Evolutionary conservation across 1,140 invertebrate species (phyloP).

Genomic region (Drosophila pachea): DNA sequence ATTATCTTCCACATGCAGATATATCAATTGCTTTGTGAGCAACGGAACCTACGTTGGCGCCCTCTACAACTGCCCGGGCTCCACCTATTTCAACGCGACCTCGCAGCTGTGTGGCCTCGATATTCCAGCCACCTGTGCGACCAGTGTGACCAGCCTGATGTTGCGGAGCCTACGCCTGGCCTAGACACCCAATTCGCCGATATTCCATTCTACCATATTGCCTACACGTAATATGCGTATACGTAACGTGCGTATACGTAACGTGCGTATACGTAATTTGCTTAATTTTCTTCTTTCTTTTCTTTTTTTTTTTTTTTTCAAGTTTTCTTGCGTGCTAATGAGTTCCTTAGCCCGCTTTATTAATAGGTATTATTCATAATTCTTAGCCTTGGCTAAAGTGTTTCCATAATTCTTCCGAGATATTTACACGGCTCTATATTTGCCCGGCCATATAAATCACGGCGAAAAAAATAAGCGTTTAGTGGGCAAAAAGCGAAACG

Average conservation of each 20-base stretch:
- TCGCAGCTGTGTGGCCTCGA: conserved; percentile 11
- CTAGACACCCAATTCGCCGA: neutral
- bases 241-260: no score
- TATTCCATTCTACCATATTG: no score
- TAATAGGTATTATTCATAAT: conserved; percentile 60
- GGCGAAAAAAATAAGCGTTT: conserved; percentile 42
- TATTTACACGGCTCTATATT: conserved; percentile 22
- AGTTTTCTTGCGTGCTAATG: neutral
- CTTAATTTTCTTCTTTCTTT: neutral
- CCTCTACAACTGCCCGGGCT: conserved; percentile 44
- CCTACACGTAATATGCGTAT: no score
- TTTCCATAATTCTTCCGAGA: conserved; percentile 57
- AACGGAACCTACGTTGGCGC: conserved; percentile 13
- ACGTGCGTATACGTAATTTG: neutral
- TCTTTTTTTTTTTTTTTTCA: neutral
- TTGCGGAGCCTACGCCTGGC: conserved; percentile 9
- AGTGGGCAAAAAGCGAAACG: conserved; percentile 37
- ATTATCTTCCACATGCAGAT: conserved; percentile 13
- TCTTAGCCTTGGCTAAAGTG: conserved; percentile 50
- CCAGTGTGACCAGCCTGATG: conserved; percentile 5
- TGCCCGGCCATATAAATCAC: conserved; percentile 19
- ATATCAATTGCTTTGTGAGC: conserved; percentile 29
- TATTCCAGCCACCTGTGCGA: conserved; percentile 38
- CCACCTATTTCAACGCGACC: conserved; percentile 47
- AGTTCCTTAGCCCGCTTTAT: conserved; percentile 22